A percentile compares a stretch with the other conserved stretches of the same genome.
Evolutionary conservation across 2,888 invertebrate species (phyloP).

Genomic region (Andrena marginata): DNA sequence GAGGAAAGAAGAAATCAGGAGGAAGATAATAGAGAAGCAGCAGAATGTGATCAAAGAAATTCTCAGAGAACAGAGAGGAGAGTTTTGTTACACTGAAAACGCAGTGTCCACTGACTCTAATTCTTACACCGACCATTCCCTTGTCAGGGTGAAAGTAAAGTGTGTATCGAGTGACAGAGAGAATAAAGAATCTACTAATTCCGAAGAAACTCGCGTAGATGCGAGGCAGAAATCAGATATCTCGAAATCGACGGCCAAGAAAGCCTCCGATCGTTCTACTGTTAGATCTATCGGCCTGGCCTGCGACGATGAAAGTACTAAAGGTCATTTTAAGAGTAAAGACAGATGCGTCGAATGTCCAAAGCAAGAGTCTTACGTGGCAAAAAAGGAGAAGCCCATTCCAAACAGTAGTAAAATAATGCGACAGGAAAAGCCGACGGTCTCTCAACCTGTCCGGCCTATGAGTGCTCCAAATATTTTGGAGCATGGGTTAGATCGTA

Average conservation of each 20-base stretch:
- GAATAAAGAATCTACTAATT: slow-evolving; percentile 40
- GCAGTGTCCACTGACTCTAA: slow-evolving; percentile 45
- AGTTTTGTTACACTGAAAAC: slow-evolving; percentile 20
- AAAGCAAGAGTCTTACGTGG: not conserved
- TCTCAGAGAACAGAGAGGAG: slow-evolving; percentile 51
- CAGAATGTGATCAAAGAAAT: slow-evolving; percentile 69
- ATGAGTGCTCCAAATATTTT: slow-evolving; percentile 48
- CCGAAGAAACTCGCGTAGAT: slow-evolving; percentile 3
- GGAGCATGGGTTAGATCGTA: slow-evolving; percentile 21
- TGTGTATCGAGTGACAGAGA: slow-evolving; percentile 63
- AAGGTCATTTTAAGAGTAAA: not conserved
- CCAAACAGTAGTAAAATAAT: not conserved
- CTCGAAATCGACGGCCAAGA: not conserved
- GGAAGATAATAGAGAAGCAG: slow-evolving; percentile 76
- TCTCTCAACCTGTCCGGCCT: slow-evolving; percentile 14
- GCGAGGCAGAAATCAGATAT: slow-evolving; percentile 21
- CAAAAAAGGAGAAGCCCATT: not conserved
- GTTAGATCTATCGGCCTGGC: slow-evolving; percentile 10
- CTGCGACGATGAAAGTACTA: slow-evolving; percentile 8
- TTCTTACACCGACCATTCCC: slow-evolving; percentile 62
- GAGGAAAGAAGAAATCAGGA: slow-evolving; percentile 79
- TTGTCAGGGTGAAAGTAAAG: slow-evolving; percentile 75
- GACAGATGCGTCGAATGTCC: not conserved
- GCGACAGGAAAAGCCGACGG: not conserved
- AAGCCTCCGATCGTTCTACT: slow-evolving; percentile 2